A percentile compares a stretch with the other conserved stretches of the same genome.
Conservation (phyloP, 2,797 vertebrate species). For the Parauchenoglanis punctatus region DNA sequence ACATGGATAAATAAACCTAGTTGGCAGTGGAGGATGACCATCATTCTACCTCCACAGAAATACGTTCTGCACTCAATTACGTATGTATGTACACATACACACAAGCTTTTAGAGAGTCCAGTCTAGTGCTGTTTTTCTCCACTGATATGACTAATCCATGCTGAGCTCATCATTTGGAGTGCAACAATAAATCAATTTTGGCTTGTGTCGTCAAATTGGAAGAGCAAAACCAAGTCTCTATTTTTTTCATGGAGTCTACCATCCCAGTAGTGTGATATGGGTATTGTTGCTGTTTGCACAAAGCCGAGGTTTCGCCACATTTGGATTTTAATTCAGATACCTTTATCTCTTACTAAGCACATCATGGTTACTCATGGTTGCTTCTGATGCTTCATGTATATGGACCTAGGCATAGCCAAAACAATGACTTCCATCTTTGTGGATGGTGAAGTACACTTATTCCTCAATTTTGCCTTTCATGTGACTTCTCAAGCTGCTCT, state of each 20-base stretch:
- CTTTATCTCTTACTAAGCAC: not conserved
- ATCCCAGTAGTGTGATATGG: too few species aligned
- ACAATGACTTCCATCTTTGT: not conserved
- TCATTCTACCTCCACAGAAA: not conserved
- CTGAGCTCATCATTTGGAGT: not conserved
- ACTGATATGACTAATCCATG: not conserved
- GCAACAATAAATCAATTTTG: constrained; percentile 4
- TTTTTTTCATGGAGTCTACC: not conserved
- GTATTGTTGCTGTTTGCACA: not conserved
- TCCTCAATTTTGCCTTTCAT: not conserved
- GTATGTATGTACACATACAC: not conserved
- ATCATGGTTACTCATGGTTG: not conserved
- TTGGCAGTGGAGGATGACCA: not conserved
- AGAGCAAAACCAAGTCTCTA: not conserved
- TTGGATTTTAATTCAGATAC: not conserved
- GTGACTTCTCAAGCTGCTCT: not conserved
- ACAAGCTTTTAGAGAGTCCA: not conserved
- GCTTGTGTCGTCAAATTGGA: not conserved
- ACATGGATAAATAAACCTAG: not conserved
- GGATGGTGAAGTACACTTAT: not conserved
- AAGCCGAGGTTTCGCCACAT: not conserved
- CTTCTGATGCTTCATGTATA: not conserved
- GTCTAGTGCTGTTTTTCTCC: not conserved
- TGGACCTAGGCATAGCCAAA: not conserved
- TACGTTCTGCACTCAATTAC: not conserved